Evolutionary conservation across 2,113 vertebrate genomes (phyloP), one percentile per base, ranked within the genome.

Genomic region (Rousettus leschenaultii): DNA sequence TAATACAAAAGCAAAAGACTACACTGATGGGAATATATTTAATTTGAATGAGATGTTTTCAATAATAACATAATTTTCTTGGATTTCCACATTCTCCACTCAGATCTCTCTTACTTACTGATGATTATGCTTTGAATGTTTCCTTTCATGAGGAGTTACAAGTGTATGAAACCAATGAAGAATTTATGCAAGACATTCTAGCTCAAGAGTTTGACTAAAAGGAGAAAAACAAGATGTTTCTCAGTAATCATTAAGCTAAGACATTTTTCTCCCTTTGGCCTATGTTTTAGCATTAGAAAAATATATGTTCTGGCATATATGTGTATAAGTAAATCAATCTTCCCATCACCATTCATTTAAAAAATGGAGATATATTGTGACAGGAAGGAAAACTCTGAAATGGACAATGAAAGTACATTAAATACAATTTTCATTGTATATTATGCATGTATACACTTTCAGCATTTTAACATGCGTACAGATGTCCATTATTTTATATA

Each of bases 221-320:
- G 35, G 21, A 43, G 30, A 97, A 55, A 24, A 10, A 63, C 6
- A 9, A 1, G 18, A 55, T 66, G 4, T 61, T 33, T 4, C 12
- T 80, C 43, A 70, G 3, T 45, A 57, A n/a, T 77, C 7, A 55
- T 28, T 63, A 91, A 53, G 5, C 4, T 84, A 33, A 40, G 57
- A 43, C 6, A 15, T 28, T 89, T 61, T 88, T 91, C 15, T 73
- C 12, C 0, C 21, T 19, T 0, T 1, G 0, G 0, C 59, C 2
- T 35, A 30, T 59, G 10, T 82, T 63, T 71, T 14, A 24, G 7
- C 63, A 94, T 84, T 91, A 63, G 10, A 68, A 84, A 95, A 93
- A 77, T 4, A 19, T 40, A 73, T 35, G 7, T 16, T 38, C 22
- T 40, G 16, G n/a, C 5, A 35, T 82, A 55, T 24, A 5, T 61